A percentile compares a stretch with the other conserved stretches of the same genome.
These are phyloP conservation scores for Eulemur macaco DNA, from an alignment of 2,113 vertebrate species.

Conservation along the genomic window DNA sequence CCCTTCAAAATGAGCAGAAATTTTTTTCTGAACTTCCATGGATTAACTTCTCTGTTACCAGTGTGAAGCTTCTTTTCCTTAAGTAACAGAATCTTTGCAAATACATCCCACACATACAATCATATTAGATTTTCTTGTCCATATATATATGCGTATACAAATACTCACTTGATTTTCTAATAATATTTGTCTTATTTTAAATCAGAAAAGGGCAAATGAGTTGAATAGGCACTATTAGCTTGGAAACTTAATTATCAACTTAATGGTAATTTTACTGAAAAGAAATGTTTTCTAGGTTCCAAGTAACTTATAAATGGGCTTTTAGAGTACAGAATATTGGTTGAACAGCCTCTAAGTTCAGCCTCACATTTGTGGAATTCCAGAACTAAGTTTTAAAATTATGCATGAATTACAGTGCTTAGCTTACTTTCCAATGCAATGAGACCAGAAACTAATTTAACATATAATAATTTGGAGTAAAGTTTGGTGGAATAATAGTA, in stretches of 20 bases:
- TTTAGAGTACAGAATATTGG: neutral
- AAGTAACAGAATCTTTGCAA: neutral
- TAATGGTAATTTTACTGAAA: conserved; percentile 8
- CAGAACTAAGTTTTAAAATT: neutral
- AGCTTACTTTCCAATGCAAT: neutral
- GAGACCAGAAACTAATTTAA: neutral
- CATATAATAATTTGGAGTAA: neutral
- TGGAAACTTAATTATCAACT: neutral
- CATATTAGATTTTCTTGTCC: neutral
- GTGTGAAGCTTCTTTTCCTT: neutral
- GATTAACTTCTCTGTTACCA: too few relatives aligned
- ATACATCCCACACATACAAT: neutral
- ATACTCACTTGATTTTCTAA: neutral
- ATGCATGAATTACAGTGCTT: neutral
- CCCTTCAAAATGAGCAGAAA: neutral
- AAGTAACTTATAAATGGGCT: neutral
- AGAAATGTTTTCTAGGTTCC: neutral
- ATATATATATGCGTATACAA: neutral
- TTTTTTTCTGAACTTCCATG: neutral
- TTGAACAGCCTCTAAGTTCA: neutral
- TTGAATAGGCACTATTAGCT: neutral
- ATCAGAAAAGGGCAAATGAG: neutral
- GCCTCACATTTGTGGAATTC: neutral
- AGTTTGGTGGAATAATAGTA: neutral
- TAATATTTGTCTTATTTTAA: neutral